Evolutionary conservation across 2,797 vertebrate genomes (phyloP), one percentile per base, ranked within the genome.

Genomic region (Vireo griseus): DNA sequence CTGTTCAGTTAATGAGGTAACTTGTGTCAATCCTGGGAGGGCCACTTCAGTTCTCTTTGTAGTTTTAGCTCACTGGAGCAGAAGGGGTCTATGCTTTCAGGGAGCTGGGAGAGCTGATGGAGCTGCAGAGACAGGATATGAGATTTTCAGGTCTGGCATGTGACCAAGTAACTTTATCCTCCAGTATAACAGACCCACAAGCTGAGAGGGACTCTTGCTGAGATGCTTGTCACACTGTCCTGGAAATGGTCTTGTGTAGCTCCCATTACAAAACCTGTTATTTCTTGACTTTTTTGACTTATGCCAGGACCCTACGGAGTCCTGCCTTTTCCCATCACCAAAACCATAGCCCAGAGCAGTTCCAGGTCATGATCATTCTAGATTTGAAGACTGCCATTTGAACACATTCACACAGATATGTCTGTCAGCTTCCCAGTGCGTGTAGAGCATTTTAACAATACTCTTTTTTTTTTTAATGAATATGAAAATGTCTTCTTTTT

Each of bases 1-100:
- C 65, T 83, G 19, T 61, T 80, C 47, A 42, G 37, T 93, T 92
- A 93, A 47, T 54, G 58, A 93, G 75, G 61, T 92, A 44, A 62
- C 28, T 61, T 62, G 48, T 68, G 80, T 63, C 55, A 86, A 2
- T 73, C 29, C 26, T 44, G n/a, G 69, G 47, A 69, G 71, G 58
- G 48, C 11, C n/a, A 28, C 25, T 65, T 66, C n/a, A 42, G 17
- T 51, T 77, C 24, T 75, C 45, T 37, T 42, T 10, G 61, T 77
- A 51, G 54, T 83, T 92, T 77, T 16, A 74, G 29, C 6, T 11
- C 16, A 31, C 22, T 25, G 9, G 61, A 72, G 26, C 48, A 84
- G 62, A 76, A 75, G 29, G 11, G 25, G 14, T 39, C 22, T 81
- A 25, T 35, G 39, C 8, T 35, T 5, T 39, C 37, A 28, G 14